These are phyloP conservation scores for Epinephelus awoara DNA, from an alignment of 2,797 vertebrate genomes.

Conservation along the genomic window DNA sequence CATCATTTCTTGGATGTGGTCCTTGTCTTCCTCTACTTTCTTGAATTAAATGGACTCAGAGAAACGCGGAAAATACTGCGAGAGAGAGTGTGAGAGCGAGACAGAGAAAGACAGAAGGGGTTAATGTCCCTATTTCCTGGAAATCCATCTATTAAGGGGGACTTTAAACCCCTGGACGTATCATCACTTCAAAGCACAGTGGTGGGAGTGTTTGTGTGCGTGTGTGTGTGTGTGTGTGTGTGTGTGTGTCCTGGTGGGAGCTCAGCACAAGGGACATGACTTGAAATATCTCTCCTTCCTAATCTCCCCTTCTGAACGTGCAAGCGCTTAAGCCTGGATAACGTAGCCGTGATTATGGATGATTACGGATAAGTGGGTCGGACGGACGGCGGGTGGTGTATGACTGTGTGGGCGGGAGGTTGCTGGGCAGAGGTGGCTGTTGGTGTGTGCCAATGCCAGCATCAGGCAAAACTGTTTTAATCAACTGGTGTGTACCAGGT, in stretches of 20 bases:
- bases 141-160: constrained; percentile 64
- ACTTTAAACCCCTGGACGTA: constrained; percentile 62
- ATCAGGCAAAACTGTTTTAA: constrained; percentile 6
- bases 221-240: constrained; percentile 20
- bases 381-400: constrained; percentile 46
- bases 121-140: constrained; percentile 73
- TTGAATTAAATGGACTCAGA: not conserved
- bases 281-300: constrained; percentile 81
- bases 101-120: constrained; percentile 29
- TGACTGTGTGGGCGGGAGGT: constrained; percentile 57
- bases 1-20: not conserved
- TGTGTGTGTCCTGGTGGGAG: constrained; percentile 39
- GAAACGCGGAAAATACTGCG: not conserved
- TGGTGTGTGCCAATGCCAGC: constrained; percentile 26
- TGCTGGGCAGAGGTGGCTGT: constrained; percentile 69
- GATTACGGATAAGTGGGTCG: constrained; percentile 87
- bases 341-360: constrained; percentile 83
- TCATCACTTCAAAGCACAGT: constrained; percentile 68
- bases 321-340: constrained; percentile 84
- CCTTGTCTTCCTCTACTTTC: not conserved
- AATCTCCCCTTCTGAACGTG: constrained; percentile 81
- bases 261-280: constrained; percentile 65
- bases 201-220: constrained; percentile 15
- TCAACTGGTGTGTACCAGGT: constrained; percentile 8
- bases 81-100: not conserved